These are phyloP conservation scores for Sminthurinus signatus DNA, from an alignment of 1,140 invertebrate species.

Conservation along the genomic window DNA sequence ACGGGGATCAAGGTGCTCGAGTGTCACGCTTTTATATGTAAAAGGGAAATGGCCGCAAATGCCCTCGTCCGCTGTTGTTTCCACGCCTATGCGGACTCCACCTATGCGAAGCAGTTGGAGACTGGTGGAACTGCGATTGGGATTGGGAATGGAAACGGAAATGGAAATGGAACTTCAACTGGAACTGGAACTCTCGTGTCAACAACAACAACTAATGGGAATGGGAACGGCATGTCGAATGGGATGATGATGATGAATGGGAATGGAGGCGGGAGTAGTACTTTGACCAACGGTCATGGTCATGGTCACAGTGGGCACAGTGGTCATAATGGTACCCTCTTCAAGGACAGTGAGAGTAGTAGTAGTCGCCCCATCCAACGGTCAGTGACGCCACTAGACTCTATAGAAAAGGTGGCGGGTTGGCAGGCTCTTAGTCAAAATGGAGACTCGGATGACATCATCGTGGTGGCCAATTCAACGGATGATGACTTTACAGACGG, in stretches of 20 bases:
- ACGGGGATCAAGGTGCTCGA: constrained; percentile 98
- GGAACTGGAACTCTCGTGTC: constrained; percentile 48
- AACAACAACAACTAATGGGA: constrained; percentile 16
- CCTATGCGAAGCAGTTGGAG: constrained; percentile 66
- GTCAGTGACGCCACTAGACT: constrained; percentile 40
- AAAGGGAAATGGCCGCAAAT: constrained; percentile 87
- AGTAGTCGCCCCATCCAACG: constrained; percentile 30
- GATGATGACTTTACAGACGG: constrained; percentile 41
- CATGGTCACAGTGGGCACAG: constrained; percentile 43
- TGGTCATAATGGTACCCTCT: constrained; percentile 43
- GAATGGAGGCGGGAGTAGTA: constrained; percentile 42
- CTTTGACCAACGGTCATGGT: constrained; percentile 20
- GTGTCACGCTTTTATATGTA: constrained; percentile 98
- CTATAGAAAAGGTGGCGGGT: constrained; percentile 40
- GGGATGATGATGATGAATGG: constrained; percentile 41
- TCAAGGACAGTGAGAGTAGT: constrained; percentile 17
- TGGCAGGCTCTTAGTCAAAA: constrained; percentile 42
- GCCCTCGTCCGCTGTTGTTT: constrained; percentile 90
- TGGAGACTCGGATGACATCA: constrained; percentile 41
- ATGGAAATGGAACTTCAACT: constrained; percentile 45
- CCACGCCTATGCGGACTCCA: constrained; percentile 89
- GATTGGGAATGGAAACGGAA: constrained; percentile 45
- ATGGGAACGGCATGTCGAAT: constrained; percentile 31
- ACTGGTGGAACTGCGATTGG: constrained; percentile 57
- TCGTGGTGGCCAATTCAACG: constrained; percentile 39